Evolutionary conservation across 53 echinoderm and acorn worm genomes (phyloP), one percentile per base, ranked within the genome.

Genomic region (Apostichopus leukothele): DNA sequence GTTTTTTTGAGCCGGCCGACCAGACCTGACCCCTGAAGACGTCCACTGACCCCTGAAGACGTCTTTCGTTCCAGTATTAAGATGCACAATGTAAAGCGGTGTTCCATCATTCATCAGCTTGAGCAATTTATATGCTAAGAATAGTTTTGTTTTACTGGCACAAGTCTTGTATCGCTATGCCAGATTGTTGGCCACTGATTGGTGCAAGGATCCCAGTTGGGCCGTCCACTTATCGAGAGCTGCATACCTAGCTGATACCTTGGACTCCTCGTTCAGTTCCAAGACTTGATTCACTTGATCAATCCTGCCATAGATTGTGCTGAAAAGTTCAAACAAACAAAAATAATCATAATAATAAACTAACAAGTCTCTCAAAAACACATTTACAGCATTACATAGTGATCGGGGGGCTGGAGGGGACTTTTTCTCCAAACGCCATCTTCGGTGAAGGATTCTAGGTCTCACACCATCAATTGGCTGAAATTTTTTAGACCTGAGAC

Each of bases 221-320:
- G 89, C 90, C 78, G 96, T 96, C 99, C 96, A 99, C 86, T 95
- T 94, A 63, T 99, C 99, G 9, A 99, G 91, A 16, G 96, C 99
- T 63, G 92, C 93, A 88, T 96, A 96, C 79, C 99, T 91, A 2
- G 95, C 99, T 5, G 96, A 92, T 67, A 92, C 96, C 91, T 95
- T 93, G 21, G 99, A 94, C 80, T 99, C 90, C 39, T 94, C 93
- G 89, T 96, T 92, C 26, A 96, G 89, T 84, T 99, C 99, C 92
- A 99, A 83, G 75, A 99, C 86, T 74, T 96, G 99, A 89, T 99
- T 99, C 53, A 99, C 99, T 81, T 99, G 99, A 90, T 96, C 99
- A 91, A 99, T 99, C 90, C 99, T 91, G 73, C 99, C 99, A 89
- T 92, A 90, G 88, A 99, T 99, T 91, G 99, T 99, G 92, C 99